Evolutionary conservation across 2,888 invertebrate genomes (phyloP).

Genomic region (Autographa pulchrina): DNA sequence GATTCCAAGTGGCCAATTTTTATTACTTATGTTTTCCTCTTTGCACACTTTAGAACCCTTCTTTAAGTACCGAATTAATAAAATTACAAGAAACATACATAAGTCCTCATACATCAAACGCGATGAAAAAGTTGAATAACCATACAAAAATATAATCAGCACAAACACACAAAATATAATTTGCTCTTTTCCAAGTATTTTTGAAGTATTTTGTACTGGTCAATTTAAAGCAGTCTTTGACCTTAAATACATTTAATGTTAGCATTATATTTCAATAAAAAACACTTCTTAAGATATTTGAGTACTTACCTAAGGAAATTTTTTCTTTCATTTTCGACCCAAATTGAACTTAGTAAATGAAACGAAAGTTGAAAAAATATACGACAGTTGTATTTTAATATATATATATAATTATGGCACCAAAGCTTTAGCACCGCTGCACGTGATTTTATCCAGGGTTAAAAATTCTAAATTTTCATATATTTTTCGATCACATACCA

Average conservation of each 20-base stretch:
- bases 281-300: background rate
- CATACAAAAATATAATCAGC: background rate
- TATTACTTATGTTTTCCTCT: no score
- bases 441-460: no score
- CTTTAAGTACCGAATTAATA: no score
- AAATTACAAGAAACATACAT: slow-evolving; percentile 8
- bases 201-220: background rate
- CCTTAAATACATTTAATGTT: background rate
- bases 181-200: no score
- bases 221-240: background rate
- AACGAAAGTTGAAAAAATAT: background rate
- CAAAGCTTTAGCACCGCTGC: no score
- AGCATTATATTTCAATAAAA: background rate
- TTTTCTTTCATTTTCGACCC: background rate
- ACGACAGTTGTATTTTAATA: background rate
- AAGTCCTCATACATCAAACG: slow-evolving; percentile 5
- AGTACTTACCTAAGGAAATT: background rate
- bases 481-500: no score
- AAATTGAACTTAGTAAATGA: background rate
- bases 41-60: no score
- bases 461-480: no score
- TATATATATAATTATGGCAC: no score
- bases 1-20: no score
- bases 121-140: background rate
- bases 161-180: background rate